phyloP scores from a whole-genome alignment of 2,113 vertebrate species.

The Hemibagrus wyckioides region DNA sequence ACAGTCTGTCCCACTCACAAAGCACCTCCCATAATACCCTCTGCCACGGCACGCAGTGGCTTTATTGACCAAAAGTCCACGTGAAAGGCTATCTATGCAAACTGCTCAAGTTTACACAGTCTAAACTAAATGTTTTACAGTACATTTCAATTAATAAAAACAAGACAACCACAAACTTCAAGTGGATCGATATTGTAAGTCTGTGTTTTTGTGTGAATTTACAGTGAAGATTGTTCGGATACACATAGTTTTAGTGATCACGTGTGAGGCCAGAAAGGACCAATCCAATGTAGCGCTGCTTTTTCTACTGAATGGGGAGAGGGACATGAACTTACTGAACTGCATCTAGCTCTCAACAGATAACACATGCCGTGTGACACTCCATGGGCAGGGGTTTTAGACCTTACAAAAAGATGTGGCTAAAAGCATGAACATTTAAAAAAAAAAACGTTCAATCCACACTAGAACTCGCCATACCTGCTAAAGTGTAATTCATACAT shows the following conservation, averaged over 20 bases:
- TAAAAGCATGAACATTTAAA: not conserved
- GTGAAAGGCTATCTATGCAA: constrained; percentile 54
- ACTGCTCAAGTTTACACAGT: constrained; percentile 57
- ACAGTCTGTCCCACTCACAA: constrained; percentile 15
- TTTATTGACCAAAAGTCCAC: constrained; percentile 50
- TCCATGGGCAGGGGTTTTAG: constrained; percentile 9
- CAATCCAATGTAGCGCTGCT: not conserved
- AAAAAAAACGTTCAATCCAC: not conserved
- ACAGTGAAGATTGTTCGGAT: constrained; percentile 60
- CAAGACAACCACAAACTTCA: constrained; percentile 64
- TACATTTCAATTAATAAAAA: constrained; percentile 72
- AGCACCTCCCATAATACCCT: constrained; percentile 10
- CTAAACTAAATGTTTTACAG: constrained; percentile 65
- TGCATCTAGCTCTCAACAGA: constrained; percentile 4
- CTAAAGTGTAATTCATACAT: not conserved
- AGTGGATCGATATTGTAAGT: constrained; percentile 51
- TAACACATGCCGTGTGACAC: constrained; percentile 5
- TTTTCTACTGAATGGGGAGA: not conserved
- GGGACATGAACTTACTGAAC: not conserved
- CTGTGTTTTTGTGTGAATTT: constrained; percentile 63
- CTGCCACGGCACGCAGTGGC: constrained; percentile 30
- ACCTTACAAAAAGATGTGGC: not conserved
- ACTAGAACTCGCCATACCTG: not conserved
- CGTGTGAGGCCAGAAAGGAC: not conserved
- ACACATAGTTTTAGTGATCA: constrained; percentile 46